Evolutionary conservation across 2,113 vertebrate species (phyloP).

Genomic region (Elanoides forficatus): DNA sequence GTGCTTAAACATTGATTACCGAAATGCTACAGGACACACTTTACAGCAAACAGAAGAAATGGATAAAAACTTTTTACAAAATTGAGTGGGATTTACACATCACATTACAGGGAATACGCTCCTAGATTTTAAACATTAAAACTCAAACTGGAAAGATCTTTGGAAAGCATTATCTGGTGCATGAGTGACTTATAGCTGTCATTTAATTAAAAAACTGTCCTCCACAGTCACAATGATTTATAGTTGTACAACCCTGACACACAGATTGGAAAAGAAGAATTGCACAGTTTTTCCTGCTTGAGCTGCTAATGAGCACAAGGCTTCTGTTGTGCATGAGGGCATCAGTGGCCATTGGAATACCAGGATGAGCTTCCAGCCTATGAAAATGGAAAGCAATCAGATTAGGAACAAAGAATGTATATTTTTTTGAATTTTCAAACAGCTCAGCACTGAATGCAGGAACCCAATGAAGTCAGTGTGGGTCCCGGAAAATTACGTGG

Average conservation of each 20-base stretch:
- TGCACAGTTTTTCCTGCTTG: neutral
- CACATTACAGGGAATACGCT: neutral
- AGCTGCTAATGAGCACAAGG: neutral
- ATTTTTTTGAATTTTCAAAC: neutral
- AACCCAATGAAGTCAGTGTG: fast-evolving
- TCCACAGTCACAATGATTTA: neutral
- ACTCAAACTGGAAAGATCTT: neutral
- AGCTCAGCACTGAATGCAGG: neutral
- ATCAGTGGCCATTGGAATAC: neutral
- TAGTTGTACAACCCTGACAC: neutral
- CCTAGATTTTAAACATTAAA: neutral
- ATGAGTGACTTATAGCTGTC: neutral
- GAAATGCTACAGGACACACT: neutral
- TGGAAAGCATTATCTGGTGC: neutral
- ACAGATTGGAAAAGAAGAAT: neutral
- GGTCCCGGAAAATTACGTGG: neutral
- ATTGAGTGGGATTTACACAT: too few species aligned
- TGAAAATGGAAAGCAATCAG: neutral
- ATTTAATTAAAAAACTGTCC: conserved; percentile 46
- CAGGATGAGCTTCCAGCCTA: neutral
- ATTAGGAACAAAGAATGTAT: neutral
- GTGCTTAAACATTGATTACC: neutral
- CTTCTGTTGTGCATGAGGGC: neutral
- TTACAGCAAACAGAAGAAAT: neutral
- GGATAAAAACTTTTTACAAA: neutral